phyloP scores from a whole-genome alignment of 2,888 invertebrate species.

The Erebia ligea region DNA sequence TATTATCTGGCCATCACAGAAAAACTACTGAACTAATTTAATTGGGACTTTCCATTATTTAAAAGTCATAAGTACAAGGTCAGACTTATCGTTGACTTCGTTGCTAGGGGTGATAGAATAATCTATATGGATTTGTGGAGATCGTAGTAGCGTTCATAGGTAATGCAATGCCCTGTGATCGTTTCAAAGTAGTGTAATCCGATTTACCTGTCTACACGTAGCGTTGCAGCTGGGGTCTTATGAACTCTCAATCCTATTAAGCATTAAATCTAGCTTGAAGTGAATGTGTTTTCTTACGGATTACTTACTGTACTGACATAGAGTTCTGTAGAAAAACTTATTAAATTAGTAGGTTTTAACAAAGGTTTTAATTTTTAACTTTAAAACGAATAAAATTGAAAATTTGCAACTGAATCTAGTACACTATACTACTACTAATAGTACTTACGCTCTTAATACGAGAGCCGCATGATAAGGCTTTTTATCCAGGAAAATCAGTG shows the following conservation, averaged over 20 bases:
- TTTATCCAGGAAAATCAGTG: no score
- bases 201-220: slow-evolving; percentile 10
- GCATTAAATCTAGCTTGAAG: neutral
- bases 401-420: no score
- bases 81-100: neutral
- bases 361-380: no score
- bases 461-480: no score
- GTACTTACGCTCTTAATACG: no score
- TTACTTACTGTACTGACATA: neutral
- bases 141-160: neutral
- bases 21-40: neutral
- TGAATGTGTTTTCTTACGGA: neutral
- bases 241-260: slow-evolving; percentile 11
- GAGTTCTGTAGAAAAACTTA: no score
- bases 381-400: no score
- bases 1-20: neutral
- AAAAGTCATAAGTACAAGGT: neutral
- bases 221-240: neutral
- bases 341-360: no score
- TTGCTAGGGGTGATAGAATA: neutral
- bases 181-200: slow-evolving; percentile 7
- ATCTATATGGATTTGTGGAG: neutral
- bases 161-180: neutral
- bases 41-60: neutral
- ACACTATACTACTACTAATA: no score